Conservation (phyloP, 2,888 invertebrate species). For the Rhaphigaster nebulosa region DNA sequence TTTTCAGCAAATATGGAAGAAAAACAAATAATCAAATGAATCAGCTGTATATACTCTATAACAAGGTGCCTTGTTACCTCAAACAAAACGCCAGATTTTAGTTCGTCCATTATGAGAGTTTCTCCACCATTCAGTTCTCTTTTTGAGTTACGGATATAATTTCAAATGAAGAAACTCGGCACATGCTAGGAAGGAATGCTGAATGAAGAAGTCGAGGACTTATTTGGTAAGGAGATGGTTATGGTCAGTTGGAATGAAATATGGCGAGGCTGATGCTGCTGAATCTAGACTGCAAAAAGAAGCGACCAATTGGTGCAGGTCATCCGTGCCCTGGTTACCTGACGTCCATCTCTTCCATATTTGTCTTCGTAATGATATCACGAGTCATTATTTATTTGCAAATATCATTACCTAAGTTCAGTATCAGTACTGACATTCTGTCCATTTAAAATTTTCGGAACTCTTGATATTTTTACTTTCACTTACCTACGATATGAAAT, state of each 20-base stretch:
- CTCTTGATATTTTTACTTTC: no score
- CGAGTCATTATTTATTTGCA: not conserved
- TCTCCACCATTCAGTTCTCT: not conserved
- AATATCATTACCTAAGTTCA: not conserved
- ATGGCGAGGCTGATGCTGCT: not conserved
- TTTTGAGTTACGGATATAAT: not conserved
- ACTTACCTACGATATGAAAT: no score
- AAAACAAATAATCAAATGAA: no score
- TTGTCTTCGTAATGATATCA: not conserved
- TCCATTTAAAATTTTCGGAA: no score
- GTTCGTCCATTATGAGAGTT: not conserved
- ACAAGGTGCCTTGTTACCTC: no score
- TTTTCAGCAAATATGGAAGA: no score
- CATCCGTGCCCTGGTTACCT: not conserved
- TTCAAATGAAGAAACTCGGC: not conserved
- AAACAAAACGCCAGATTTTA: no score
- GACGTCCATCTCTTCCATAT: not conserved
- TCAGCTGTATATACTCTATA: no score
- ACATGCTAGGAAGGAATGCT: not conserved
- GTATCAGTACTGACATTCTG: not conserved
- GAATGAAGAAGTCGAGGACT: not conserved
- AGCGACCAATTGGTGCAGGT: not conserved
- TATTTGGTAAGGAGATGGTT: not conserved
- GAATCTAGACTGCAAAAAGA: not conserved
- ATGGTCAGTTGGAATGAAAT: not conserved